These are phyloP conservation scores for Lethrus apterus DNA, from an alignment of 1,140 invertebrate genomes.

Conservation along the genomic window DNA sequence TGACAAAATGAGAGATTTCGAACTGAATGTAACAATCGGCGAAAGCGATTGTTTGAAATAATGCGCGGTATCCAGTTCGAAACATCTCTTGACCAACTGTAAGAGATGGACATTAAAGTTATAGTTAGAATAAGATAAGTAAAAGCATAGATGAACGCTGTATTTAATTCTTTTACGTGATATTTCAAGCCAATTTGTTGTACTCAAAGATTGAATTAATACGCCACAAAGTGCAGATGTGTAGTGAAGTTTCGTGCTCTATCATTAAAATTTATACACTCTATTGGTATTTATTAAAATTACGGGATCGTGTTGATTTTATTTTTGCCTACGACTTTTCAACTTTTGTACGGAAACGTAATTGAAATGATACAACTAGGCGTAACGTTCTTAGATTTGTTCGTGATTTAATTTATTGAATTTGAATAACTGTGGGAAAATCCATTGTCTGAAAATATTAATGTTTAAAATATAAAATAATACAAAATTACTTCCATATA, in stretches of 20 bases:
- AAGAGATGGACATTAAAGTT: slow-evolving; percentile 37
- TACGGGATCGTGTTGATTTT: no score
- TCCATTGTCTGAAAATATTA: no score
- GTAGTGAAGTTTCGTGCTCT: slow-evolving; percentile 16
- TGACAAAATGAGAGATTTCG: slow-evolving; percentile 39
- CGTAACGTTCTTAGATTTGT: no score
- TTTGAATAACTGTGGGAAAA: no score
- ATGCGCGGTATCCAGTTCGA: no score
- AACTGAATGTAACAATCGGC: slow-evolving; percentile 26
- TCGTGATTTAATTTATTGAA: no score
- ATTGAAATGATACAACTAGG: no score
- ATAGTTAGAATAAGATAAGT: slow-evolving; percentile 39
- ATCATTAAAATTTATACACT: slow-evolving; percentile 27
- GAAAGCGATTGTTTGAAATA: no score
- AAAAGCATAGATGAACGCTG: slow-evolving; percentile 39
- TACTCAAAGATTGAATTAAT: slow-evolving; percentile 32
- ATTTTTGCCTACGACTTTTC: no score
- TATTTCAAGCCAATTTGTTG: slow-evolving; percentile 38
- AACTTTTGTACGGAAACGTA: no score
- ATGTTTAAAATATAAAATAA: no score
- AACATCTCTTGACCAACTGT: slow-evolving; percentile 21
- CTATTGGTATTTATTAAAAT: slow-evolving; percentile 32
- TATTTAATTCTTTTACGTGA: slow-evolving; percentile 41
- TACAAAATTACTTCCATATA: no score
- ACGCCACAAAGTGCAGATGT: slow-evolving; percentile 17